phyloP scores from a whole-genome alignment of 1,140 invertebrate species.

The Drosophila mayri region DNA sequence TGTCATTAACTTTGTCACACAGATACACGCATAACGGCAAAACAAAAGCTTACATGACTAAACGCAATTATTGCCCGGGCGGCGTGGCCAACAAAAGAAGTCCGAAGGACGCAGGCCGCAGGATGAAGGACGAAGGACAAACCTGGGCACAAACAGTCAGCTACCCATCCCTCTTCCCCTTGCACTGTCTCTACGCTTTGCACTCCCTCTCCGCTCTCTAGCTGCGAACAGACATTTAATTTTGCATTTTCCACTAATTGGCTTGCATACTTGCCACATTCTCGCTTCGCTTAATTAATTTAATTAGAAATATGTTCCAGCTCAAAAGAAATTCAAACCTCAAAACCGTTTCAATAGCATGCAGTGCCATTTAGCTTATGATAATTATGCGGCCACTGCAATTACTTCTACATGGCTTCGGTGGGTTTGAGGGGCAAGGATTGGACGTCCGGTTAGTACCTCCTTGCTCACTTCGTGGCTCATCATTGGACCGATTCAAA shows the following conservation, averaged over 20 bases:
- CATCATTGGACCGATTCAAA: conserved; percentile 39
- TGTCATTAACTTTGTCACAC: conserved; percentile 78
- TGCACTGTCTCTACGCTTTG: background rate
- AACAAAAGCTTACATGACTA: conserved; percentile 80
- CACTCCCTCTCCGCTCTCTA: background rate
- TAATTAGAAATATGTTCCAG: conserved; percentile 78
- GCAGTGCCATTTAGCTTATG: conserved; percentile 46
- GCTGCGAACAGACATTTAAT: conserved; percentile 71
- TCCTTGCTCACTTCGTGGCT: conserved; percentile 37
- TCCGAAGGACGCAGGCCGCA: conserved; percentile 15
- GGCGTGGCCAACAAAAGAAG: conserved; percentile 48
- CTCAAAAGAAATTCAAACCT: conserved; percentile 63
- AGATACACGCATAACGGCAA: conserved; percentile 39
- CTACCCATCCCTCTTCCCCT: background rate
- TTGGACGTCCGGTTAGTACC: conserved; percentile 1
- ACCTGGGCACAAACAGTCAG: conserved; percentile 24
- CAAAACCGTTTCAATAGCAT: conserved; percentile 47
- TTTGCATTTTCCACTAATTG: conserved; percentile 81
- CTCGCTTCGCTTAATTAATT: conserved; percentile 78
- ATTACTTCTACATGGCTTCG: conserved; percentile 16
- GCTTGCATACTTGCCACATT: conserved; percentile 71
- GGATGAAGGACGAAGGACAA: conserved; percentile 4
- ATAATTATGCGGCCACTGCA: conserved; percentile 49
- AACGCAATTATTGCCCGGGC: conserved; percentile 71
- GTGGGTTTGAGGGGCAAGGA: conserved; percentile 6